These are phyloP conservation scores for Cheilosia variabilis DNA, from an alignment of 2,888 invertebrate species.

Conservation along the genomic window DNA sequence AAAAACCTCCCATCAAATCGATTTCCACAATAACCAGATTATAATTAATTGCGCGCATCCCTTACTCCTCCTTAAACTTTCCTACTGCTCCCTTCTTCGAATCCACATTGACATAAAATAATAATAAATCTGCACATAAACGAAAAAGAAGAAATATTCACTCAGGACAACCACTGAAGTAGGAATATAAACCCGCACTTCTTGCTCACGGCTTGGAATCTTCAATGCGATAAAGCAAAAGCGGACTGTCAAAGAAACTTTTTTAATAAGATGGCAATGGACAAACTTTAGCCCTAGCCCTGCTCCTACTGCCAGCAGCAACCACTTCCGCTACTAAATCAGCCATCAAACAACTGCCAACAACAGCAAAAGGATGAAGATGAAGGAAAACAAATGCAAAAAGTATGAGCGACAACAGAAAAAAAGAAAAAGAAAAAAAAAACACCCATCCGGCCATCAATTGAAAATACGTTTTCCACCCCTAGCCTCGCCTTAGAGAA, in stretches of 20 bases:
- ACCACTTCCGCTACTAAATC: conserved; percentile 72
- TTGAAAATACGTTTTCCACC: conserved; percentile 64
- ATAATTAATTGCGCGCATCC: conserved; percentile 26
- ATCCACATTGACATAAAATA: conserved; percentile 58
- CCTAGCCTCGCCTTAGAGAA: not conserved
- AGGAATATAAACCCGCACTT: conserved; percentile 9
- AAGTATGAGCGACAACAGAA: conserved; percentile 37
- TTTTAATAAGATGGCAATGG: conserved; percentile 73
- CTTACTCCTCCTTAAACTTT: conserved; percentile 31
- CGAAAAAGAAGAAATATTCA: not conserved
- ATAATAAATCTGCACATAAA: conserved; percentile 6
- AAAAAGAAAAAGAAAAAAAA: conserved; percentile 17
- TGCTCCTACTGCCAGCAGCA: conserved; percentile 13
- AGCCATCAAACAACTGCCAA: conserved; percentile 74
- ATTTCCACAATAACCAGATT: conserved; percentile 13
- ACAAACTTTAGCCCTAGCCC: conserved; percentile 59
- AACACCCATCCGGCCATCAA: conserved; percentile 42
- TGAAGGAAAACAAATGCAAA: conserved; percentile 26
- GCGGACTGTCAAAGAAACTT: conserved; percentile 72
- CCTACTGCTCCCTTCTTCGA: conserved; percentile 51
- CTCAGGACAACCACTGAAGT: not conserved
- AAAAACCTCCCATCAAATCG: too few relatives aligned
- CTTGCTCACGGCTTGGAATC: conserved; percentile 10
- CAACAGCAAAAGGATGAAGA: conserved; percentile 67
- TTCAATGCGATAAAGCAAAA: conserved; percentile 2